Evolutionary conservation across 2,797 vertebrate genomes (phyloP), one percentile per base, ranked within the genome.

Genomic region (Semaprochilodus insignis): DNA sequence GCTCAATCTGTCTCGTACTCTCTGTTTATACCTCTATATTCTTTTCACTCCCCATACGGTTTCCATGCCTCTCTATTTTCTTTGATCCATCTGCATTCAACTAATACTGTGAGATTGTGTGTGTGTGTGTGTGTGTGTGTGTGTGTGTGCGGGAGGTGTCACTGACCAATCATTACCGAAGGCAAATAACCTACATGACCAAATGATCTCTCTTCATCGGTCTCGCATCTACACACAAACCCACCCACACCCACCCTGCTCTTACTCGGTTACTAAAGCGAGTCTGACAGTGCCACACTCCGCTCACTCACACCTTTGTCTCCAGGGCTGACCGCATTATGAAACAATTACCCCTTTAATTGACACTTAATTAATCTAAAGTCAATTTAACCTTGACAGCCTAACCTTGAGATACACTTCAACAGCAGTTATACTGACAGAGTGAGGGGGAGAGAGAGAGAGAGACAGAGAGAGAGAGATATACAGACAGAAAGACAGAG

Each of bases 341-440:
- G 85, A 93, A 93, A 94, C 93, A 94, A 95, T 95, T 94, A 94
- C 90, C 88, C 80, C 80, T 85, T 89, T 93, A 94, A 95, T 94
- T 94, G 94, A 95, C 93, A 94, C 92, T 93, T 94, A 94, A 95
- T 95, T 94, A 93, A 93, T 93, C 92, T 93, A 94, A 94, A 94
- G 94, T 94, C 93, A 94, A 94, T 94, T 93, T 94, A 91, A 93
- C 94, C 92, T 94, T 95, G 92, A 86, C 87, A 83, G 88, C 7
- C 57, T 91, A 86, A 93, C 93, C 93, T 94, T 94, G 90, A 93
- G 90, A 92, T 82, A 75, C 63, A 83, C 54, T 65, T 83, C 63
- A 44, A 80, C 34, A 21, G 74, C 63, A 82, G 55, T 74, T 34
- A 63, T 65, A 23, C 34, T 71, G 65, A 75, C 34, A 40, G 60